phyloP scores from a whole-genome alignment of 2,113 vertebrate genomes.

The Martes martes region DNA sequence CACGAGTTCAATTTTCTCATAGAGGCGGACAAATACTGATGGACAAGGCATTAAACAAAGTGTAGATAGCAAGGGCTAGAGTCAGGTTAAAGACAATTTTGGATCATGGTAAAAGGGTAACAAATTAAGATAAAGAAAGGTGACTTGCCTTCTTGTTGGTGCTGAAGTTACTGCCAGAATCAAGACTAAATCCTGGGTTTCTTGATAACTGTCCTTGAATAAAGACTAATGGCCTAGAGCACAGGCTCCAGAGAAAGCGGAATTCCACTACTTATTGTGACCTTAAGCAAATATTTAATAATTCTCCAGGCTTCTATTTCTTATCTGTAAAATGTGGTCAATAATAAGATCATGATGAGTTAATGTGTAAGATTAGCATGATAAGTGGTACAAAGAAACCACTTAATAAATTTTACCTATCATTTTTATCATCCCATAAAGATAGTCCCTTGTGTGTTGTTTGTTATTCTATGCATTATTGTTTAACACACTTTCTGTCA shows the following conservation, averaged over 20 bases:
- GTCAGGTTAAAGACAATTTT: neutral
- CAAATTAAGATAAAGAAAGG: neutral
- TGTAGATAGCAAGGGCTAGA: neutral
- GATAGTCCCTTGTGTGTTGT: neutral
- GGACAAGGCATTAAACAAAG: neutral
- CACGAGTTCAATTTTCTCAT: neutral
- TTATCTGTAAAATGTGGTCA: neutral
- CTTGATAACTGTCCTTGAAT: slow-evolving; percentile 9
- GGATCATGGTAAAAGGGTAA: neutral
- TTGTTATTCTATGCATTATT: neutral
- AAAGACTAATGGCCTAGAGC: neutral
- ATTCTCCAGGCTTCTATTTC: neutral
- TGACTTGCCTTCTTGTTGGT: neutral
- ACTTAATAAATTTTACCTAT: neutral
- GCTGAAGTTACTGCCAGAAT: neutral
- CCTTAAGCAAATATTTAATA: neutral
- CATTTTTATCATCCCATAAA: neutral
- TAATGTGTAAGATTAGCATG: neutral
- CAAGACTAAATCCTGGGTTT: neutral
- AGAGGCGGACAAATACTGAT: neutral
- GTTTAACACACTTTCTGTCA: neutral
- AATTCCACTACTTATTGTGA: neutral
- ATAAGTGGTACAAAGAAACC: neutral
- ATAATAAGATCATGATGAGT: neutral
- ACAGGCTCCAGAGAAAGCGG: neutral